Evolutionary conservation across 2,797 vertebrate species (phyloP).

Genomic region (Tangara arthus): DNA sequence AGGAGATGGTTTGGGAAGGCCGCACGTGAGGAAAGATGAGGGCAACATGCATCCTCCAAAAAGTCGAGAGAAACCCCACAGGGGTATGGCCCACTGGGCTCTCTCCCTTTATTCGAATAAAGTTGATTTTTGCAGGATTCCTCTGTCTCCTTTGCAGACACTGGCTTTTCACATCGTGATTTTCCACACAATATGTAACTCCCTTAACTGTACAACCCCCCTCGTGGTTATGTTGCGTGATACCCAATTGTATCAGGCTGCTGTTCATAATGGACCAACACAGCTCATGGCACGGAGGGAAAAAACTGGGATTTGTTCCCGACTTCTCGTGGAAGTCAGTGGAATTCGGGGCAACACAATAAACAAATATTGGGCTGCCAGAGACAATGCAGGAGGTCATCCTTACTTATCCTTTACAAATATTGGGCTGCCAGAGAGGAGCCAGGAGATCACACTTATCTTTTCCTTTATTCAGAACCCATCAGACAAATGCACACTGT

Average conservation of each 20-base stretch:
- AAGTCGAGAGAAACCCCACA: not conserved
- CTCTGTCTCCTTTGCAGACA: not conserved
- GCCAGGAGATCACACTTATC: not conserved
- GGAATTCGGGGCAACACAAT: not conserved
- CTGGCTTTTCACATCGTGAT: not conserved
- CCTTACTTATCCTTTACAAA: not conserved
- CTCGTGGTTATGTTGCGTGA: accelerated
- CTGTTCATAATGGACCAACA: accelerated
- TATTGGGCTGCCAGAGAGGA: not conserved
- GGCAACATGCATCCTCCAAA: accelerated
- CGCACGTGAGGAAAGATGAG: not conserved
- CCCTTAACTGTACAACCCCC: accelerated
- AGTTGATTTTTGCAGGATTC: not conserved
- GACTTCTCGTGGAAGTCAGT: accelerated
- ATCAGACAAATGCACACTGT: not conserved
- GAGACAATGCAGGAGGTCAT: not conserved
- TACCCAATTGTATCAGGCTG: too few species aligned
- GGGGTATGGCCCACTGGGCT: not conserved
- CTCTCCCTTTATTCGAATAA: not conserved
- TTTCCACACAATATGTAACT: not conserved
- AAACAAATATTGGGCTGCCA: not conserved
- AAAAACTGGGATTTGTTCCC: not conserved
- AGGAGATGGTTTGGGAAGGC: not conserved
- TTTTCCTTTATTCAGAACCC: not conserved
- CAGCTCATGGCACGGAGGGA: accelerated